These are phyloP conservation scores for Azorinus chamasolen DNA, from an alignment of 2,888 invertebrate species.

Conservation along the genomic window DNA sequence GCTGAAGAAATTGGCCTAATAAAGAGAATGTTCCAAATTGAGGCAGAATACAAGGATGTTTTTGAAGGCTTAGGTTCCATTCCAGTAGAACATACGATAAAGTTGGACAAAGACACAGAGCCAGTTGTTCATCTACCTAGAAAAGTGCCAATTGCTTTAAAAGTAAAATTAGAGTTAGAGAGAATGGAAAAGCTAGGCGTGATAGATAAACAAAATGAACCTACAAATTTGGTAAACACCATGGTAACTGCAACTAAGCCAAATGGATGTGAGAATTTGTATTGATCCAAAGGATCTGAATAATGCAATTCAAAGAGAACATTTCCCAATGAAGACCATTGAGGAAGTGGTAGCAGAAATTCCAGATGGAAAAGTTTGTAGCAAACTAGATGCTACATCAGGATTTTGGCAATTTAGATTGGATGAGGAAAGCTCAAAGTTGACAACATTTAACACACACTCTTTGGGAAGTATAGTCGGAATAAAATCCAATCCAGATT, in stretches of 20 bases:
- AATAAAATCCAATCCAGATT: constrained; percentile 44
- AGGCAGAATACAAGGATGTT: constrained; percentile 24
- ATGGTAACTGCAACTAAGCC: constrained; percentile 58
- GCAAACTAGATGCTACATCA: constrained; percentile 34
- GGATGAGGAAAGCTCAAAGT: constrained; percentile 25
- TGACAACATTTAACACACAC: constrained; percentile 49
- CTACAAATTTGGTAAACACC: constrained; percentile 62
- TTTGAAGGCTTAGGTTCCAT: constrained; percentile 54
- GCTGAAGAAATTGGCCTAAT: constrained; percentile 34
- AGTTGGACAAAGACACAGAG: constrained; percentile 33
- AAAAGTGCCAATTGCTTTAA: constrained; percentile 54
- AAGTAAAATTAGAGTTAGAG: constrained; percentile 51
- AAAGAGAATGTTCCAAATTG: constrained; percentile 26
- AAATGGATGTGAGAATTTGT: constrained; percentile 37
- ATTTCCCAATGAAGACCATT: constrained; percentile 56
- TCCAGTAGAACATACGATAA: constrained; percentile 32
- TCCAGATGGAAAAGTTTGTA: constrained; percentile 39
- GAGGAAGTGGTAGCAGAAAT: constrained; percentile 54
- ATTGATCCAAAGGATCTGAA: constrained; percentile 68
- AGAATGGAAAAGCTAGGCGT: constrained; percentile 46
- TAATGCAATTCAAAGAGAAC: constrained; percentile 42
- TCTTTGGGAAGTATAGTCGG: constrained; percentile 50
- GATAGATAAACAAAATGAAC: constrained; percentile 52
- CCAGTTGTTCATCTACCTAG: constrained; percentile 58
- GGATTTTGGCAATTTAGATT: constrained; percentile 45